Conservation (phyloP, 2,113 vertebrate species). For the Butastur rufipennis region DNA sequence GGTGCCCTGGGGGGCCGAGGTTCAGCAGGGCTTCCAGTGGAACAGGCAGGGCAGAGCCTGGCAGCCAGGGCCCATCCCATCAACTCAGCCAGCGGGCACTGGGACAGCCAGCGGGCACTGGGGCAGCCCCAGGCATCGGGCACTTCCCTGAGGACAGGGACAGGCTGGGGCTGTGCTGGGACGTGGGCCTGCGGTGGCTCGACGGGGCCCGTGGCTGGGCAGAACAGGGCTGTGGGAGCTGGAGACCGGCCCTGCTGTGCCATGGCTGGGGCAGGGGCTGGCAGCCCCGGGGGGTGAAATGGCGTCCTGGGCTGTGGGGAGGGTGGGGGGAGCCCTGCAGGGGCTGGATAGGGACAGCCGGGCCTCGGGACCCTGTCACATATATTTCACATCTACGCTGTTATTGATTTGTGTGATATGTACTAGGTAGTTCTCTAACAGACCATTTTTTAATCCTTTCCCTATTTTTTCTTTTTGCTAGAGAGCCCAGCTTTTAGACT, state of each 20-base stretch:
- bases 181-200: accelerated
- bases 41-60: not conserved
- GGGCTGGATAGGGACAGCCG: not conserved
- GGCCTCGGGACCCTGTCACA: not conserved
- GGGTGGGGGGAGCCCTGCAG: no score
- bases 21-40: not conserved
- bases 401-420: not conserved
- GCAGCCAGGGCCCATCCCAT: not conserved
- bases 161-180: not conserved
- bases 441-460: accelerated
- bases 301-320: not conserved
- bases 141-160: not conserved
- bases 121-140: not conserved
- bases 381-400: not conserved
- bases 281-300: accelerated
- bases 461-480: not conserved
- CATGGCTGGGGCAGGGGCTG: not conserved
- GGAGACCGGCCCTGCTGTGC: no score
- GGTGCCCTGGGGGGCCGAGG: accelerated
- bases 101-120: not conserved
- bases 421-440: not conserved
- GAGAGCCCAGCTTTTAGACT: not conserved
- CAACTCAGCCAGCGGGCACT: not conserved
- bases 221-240: not conserved
- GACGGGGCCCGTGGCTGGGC: accelerated